Evolutionary conservation across 2,888 invertebrate genomes (phyloP).

Genomic region (Phania funesta): DNA sequence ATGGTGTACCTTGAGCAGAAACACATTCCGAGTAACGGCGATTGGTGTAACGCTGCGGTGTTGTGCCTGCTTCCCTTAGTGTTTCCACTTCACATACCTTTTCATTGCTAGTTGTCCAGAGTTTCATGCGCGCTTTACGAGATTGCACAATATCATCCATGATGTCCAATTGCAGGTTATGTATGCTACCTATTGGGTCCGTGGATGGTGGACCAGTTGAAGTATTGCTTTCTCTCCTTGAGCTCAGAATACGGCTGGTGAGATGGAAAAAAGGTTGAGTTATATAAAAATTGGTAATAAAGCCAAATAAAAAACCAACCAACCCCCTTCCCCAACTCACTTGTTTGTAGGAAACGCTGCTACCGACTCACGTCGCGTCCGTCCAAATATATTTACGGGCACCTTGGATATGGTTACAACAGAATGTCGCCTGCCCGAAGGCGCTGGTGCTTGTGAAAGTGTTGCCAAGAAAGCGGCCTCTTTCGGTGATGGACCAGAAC

Average conservation of each 20-base stretch:
- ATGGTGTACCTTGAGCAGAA: conserved; percentile 72
- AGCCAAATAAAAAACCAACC: conserved; percentile 70
- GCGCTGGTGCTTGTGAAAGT: conserved; percentile 86
- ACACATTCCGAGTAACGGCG: conserved; percentile 88
- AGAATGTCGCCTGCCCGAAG: conserved; percentile 90
- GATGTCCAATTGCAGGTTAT: conserved; percentile 91
- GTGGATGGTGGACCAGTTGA: conserved; percentile 86
- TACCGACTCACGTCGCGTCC: conserved; percentile 89
- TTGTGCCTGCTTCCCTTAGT: conserved; percentile 83
- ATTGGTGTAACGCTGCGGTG: conserved; percentile 84
- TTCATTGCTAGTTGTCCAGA: conserved; percentile 91
- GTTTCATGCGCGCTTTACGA: conserved; percentile 90
- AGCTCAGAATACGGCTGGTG: conserved; percentile 77
- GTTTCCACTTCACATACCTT: conserved; percentile 91
- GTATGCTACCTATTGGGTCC: conserved; percentile 87
- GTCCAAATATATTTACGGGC: conserved; percentile 88
- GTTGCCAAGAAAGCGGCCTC: conserved; percentile 92
- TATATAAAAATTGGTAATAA: conserved; percentile 63
- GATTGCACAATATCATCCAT: conserved; percentile 94
- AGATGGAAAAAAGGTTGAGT: conserved; percentile 77
- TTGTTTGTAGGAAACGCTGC: conserved; percentile 86
- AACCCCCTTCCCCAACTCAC: conserved; percentile 78
- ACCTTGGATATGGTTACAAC: conserved; percentile 93
- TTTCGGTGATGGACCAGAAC: conserved; percentile 87
- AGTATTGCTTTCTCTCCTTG: conserved; percentile 79